Evolutionary conservation across 2,113 vertebrate genomes (phyloP).

Genomic region (Catagonus wagneri): DNA sequence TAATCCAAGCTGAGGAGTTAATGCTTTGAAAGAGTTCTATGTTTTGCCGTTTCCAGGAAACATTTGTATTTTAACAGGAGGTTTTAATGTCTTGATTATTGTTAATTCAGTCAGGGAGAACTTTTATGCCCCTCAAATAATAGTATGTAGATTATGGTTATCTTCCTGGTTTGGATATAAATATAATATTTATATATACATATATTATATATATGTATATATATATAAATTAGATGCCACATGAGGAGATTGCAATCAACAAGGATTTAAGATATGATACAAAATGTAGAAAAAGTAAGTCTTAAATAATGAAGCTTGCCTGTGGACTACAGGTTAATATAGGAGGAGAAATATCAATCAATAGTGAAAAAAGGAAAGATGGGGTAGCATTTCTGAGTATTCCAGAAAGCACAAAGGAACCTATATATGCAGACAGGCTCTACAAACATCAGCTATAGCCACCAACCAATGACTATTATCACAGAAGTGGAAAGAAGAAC

Average conservation of each 20-base stretch:
- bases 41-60: background rate
- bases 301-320: background rate
- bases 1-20: background rate
- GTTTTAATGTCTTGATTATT: background rate
- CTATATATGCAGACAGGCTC: background rate
- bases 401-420: background rate
- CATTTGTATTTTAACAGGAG: background rate
- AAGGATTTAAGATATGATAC: background rate
- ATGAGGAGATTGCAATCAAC: background rate
- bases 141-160: background rate
- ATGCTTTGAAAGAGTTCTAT: background rate
- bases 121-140: background rate
- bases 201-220: background rate
- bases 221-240: background rate
- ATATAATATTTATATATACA: background rate
- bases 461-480: background rate
- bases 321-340: background rate
- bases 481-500: background rate
- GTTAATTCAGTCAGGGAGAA: background rate
- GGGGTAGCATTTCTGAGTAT: background rate
- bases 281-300: background rate
- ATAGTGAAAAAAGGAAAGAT: background rate
- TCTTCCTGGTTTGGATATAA: conserved; percentile 25
- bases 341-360: conserved; percentile 1
- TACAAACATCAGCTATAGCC: background rate